Base-by-base conservation (phyloP, 92 coral and sea anemone species). In the Plumapathes pennacea region DNA sequence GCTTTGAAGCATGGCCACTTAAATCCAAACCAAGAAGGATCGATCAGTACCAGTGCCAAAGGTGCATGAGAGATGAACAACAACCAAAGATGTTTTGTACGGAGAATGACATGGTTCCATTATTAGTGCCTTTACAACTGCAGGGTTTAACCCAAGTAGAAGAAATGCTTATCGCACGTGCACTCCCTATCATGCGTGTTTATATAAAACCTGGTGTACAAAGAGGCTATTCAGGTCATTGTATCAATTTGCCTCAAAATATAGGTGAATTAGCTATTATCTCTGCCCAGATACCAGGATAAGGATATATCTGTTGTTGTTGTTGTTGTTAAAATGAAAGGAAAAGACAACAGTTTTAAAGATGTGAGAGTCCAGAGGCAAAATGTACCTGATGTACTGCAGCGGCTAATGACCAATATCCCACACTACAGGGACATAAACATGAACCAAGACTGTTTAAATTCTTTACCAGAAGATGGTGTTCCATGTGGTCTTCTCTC, bases 91-190 rank as follows among this genome's bases (percentile, higher is more conserved):
- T 64, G 31, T 77, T 71, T 59, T 84, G 81, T 45, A 62, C 45
- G 52, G 72, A 77, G 44, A 84, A 84, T 62, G 62, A 59, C 38
- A 82, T 82, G 89, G 52, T 84, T 19, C 90, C 90, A 20, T 70
- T 72, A 25, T 22, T 55, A 56, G 76, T 74, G 11, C 88, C 88
- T 26, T 32, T 43, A 29, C 60, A 64, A 63, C 64, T 81, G 7
- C 65, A 57, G 41, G 76, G 48, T 38, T 51, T 81, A 6, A 73
- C 77, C 28, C 88, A 73, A 57, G 39, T 61, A n/a, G 82, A 81
- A 38, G 77, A 81, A 74, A 82, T 82, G 89, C 40, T 74, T 11
- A 74, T 81, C 52, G 88, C 89, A 51, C 82, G 74, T 53, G 89
- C 74, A 5, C 71, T 75, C 10, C 89, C 83, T 14, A 80, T 80